Percentiles rank a stretch among this genome's conserved stretches.
These are phyloP conservation scores for Drosophila pullipes DNA, from an alignment of 2,888 invertebrate genomes.

Conservation along the genomic window DNA sequence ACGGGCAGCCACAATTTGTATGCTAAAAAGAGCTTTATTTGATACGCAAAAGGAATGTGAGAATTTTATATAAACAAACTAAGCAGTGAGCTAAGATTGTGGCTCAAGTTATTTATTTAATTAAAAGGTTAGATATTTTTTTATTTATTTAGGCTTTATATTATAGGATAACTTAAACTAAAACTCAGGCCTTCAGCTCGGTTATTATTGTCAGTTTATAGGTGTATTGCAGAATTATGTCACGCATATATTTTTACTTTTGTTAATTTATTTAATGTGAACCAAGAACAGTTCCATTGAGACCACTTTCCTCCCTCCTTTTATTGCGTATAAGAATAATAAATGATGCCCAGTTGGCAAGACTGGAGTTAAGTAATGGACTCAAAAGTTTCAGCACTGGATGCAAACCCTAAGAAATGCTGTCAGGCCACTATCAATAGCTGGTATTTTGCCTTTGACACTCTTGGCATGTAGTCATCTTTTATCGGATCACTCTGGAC, in stretches of 20 bases:
- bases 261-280: not conserved
- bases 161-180: not conserved
- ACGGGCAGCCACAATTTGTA: slow-evolving; percentile 35
- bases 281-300: not conserved
- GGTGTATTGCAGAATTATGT: not conserved
- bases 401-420: too few species aligned
- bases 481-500: too few species aligned
- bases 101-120: slow-evolving; percentile 7
- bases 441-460: too few species aligned
- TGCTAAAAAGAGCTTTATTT: slow-evolving; percentile 43
- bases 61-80: slow-evolving; percentile 13
- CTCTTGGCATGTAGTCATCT: too few species aligned
- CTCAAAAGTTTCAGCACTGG: too few species aligned
- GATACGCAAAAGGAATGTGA: slow-evolving; percentile 1
- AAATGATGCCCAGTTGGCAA: not conserved
- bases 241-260: not conserved
- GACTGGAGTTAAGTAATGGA: too few species aligned
- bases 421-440: too few species aligned
- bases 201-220: not conserved
- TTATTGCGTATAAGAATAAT: not conserved
- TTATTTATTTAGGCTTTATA: not conserved
- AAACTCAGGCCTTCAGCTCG: not conserved
- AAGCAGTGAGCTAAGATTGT: not conserved
- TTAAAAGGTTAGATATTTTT: not conserved
- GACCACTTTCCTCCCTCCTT: not conserved